A percentile compares a stretch with the other conserved stretches of the same genome.
phyloP scores from a whole-genome alignment of 2,113 vertebrate species.

The Cervus canadensis region DNA sequence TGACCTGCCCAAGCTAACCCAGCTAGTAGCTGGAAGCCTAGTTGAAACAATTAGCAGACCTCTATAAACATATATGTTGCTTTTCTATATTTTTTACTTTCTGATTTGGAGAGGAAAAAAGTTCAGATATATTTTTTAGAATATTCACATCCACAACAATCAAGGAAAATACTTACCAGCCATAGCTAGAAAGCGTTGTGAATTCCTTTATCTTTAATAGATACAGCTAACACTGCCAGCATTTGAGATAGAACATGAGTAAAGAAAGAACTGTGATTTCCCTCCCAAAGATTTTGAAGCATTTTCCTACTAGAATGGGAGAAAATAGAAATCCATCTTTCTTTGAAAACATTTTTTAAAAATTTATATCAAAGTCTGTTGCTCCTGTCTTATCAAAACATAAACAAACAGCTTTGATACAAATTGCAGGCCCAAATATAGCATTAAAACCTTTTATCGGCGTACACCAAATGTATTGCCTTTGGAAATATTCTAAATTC shows the following conservation, averaged over 20 bases:
- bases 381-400: background rate
- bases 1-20: background rate
- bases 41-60: background rate
- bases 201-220: conserved; percentile 5
- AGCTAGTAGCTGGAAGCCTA: background rate
- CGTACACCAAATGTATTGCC: background rate
- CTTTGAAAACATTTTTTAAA: background rate
- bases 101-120: background rate
- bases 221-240: background rate
- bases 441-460: background rate
- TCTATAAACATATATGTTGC: background rate
- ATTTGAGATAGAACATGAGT: background rate
- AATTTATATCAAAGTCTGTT: background rate
- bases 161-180: background rate
- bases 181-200: background rate
- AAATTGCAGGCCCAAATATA: background rate
- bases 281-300: background rate
- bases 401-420: background rate
- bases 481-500: background rate
- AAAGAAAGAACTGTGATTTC: background rate
- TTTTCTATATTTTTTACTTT: background rate
- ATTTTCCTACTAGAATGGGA: background rate
- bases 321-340: background rate
- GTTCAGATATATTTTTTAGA: background rate
- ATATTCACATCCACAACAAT: background rate